Conservation (phyloP, 2,113 vertebrate genomes). For the Tupaia tana region DNA sequence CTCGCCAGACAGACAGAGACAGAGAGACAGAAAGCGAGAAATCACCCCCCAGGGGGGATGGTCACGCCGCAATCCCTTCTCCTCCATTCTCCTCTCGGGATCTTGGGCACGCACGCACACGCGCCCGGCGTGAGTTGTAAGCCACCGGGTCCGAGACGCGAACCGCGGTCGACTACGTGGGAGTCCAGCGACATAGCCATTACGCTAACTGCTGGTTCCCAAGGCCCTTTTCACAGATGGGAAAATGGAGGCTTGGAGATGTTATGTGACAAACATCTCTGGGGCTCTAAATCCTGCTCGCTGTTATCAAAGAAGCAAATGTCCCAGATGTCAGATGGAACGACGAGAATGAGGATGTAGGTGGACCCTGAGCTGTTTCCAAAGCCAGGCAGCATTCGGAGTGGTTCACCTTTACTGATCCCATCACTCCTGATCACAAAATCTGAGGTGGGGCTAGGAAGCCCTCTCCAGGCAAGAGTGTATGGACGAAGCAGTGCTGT, state of each 20-base stretch:
- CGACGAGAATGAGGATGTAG: background rate
- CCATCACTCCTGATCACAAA: background rate
- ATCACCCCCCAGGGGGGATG: no score
- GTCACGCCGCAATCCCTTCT: no score
- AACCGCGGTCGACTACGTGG: no score
- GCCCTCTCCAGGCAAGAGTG: background rate
- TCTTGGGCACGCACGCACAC: no score
- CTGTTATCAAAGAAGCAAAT: background rate
- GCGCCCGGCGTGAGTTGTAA: no score
- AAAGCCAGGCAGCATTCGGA: background rate
- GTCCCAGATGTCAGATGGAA: background rate
- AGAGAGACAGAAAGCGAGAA: no score
- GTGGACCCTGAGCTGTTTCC: background rate
- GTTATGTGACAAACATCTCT: background rate
- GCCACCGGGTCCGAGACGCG: no score
- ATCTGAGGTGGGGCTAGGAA: background rate
- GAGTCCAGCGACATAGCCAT: no score
- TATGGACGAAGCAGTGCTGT: background rate
- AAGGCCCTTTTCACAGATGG: slow-evolving; percentile 29
- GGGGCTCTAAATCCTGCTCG: background rate
- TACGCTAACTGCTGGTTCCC: no score
- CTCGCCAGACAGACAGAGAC: no score
- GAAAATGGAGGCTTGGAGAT: background rate
- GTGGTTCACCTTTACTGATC: background rate
- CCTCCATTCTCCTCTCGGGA: no score